Percentiles rank a stretch among this genome's conserved stretches.
These are phyloP conservation scores for Syrmaticus mikado DNA, from an alignment of 2,113 vertebrate genomes.

Conservation along the genomic window DNA sequence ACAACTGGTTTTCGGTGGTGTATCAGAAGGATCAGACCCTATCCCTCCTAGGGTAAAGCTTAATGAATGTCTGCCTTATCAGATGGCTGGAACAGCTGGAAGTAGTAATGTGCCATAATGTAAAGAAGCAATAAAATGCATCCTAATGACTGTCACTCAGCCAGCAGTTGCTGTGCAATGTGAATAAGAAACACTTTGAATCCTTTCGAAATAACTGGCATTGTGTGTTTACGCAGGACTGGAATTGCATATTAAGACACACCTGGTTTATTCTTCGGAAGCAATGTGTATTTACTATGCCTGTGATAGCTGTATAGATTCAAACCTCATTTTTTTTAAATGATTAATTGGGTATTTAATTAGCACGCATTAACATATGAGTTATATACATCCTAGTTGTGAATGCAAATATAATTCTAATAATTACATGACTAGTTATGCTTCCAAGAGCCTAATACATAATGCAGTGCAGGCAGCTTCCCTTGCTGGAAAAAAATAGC, in stretches of 20 bases:
- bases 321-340: conserved; percentile 10
- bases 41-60: background rate
- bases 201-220: background rate
- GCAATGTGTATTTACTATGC: conserved; percentile 47
- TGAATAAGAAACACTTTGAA: conserved; percentile 5
- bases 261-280: conserved; percentile 33
- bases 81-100: background rate
- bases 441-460: conserved; percentile 22
- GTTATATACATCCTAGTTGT: background rate
- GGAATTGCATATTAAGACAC: conserved; percentile 31
- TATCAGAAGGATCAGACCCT: background rate
- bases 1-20: background rate
- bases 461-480: conserved; percentile 25
- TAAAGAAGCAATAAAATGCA: background rate
- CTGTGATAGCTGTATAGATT: conserved; percentile 10
- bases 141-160: background rate
- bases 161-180: background rate
- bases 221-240: background rate
- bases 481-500: background rate
- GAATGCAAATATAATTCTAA: conserved; percentile 61
- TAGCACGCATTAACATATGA: conserved; percentile 23
- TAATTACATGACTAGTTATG: conserved; percentile 30
- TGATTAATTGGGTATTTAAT: conserved; percentile 60
- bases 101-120: background rate
- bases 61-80: background rate